Base-by-base conservation (phyloP, 2,888 invertebrate species). In the Epinotia ramella region DNA sequence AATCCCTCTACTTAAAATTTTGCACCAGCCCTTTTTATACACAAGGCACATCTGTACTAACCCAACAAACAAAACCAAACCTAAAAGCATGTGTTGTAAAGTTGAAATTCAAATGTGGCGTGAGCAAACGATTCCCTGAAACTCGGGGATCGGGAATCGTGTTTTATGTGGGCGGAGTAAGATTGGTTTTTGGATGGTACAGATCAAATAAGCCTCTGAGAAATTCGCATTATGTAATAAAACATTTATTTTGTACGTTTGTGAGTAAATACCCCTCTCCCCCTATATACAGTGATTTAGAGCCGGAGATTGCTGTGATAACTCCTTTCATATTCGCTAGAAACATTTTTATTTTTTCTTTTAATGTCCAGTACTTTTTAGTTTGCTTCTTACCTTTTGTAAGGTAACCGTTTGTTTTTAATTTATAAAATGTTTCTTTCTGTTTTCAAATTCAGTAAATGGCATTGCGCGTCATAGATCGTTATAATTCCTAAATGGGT, bases 241-340 rank as follows among this genome's bases (percentile, higher is more conserved):
- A 94, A 94, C 93, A 93, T 94, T 93, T 94, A 93, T 94, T 94
- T 93, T 91, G 91, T 90, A 89, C 92, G 93, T 93, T 92, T 91
- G 89, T 86, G 89, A 91, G 93, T 94, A 94, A 92, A 93, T 91
- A 92, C 87, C 89, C 88, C 89, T 90, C 90, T 93, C 90, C 92
- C 93, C 93, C 90, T 94, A 92, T 93, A 84, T 93, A 90, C 91
- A 81, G 88, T 94, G 94, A 94, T 94, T 94, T 94, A 94, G 93
- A 93, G 92, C 91, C 87, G 86, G 91, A 94, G 94, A 94, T 94
- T 89, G 92, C 92, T 92, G 88, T 91, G 94, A 94, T 94, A 94
- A 93, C 88, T 93, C 89, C 90, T 91, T 91, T 93, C 91, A 94
- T 92, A 92, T 93, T 93, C 91, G 91, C 90, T 89, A 89, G 82